A percentile compares a stretch with the other conserved stretches of the same genome.
Conservation (phyloP, 35 echinoderm and acorn worm species). For the Lytechinus variegatus region DNA sequence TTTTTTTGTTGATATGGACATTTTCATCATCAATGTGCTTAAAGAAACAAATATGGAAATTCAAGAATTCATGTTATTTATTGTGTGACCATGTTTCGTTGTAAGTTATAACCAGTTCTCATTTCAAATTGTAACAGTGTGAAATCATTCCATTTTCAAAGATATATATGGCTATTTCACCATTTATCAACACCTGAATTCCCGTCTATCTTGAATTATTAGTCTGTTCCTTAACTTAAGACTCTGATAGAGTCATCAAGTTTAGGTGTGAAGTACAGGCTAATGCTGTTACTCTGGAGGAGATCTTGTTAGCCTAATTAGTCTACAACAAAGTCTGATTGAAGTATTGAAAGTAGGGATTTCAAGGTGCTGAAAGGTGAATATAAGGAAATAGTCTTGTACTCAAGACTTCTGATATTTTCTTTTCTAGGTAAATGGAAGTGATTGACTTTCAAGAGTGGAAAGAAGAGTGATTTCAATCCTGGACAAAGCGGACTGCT, state of each 20-base stretch:
- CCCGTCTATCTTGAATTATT: no score
- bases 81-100: no score
- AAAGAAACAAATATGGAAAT: no score
- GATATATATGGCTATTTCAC: no score
- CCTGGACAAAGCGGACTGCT: neutral
- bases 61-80: no score
- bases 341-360: neutral
- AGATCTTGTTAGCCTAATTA: neutral
- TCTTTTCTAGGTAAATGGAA: neutral
- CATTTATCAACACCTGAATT: no score
- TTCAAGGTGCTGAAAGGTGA: neutral
- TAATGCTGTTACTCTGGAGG: neutral
- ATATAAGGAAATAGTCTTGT: neutral
- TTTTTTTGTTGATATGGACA: no score
- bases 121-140: no score
- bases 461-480: neutral
- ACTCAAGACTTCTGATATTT: neutral
- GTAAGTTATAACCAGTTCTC: no score
- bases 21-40: no score
- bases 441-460: neutral
- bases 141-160: no score
- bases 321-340: neutral
- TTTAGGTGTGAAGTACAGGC: no score
- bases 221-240: neutral
- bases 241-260: neutral